Evolutionary conservation across 2,888 invertebrate genomes (phyloP), one percentile per base, ranked within the genome.

Genomic region (Unio pictorum): DNA sequence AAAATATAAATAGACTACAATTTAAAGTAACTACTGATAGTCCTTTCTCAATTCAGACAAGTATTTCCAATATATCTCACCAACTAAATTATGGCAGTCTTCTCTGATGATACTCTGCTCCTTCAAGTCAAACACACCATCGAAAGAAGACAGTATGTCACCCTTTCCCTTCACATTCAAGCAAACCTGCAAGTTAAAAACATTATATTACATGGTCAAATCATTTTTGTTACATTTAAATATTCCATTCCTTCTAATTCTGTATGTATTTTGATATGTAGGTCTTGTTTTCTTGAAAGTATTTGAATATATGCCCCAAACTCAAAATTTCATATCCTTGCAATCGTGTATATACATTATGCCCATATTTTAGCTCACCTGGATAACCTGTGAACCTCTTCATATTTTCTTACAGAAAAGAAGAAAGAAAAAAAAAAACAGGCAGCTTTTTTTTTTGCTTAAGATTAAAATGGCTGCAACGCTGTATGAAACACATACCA

Each of bases 91-190:
- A 82, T 95, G 94, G 79, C 97, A 98, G 91, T 98, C 97, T 89
- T 95, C 94, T 78, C 98, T 92, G 61, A 99, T 92, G 82, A 94
- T 91, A 85, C 94, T 93, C 91, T 99, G 99, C 89, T 98, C 96
- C n/a, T 95, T 93, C 87, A 99, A 92, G 91, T 99, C 97, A 91
- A 95, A 99, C 83, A 99, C 95, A 91, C 98, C 98, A 91, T 97
- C 96, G 91, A 98, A 98, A 7, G 89, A 86, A 60, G 87, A 81
- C 56, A 91, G 75, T 4, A 89, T 85, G 80, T 91, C 89, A 3
- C 88, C 88, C 75, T 90, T 89, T 30, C 88, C 90, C 8, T 88
- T 82, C 0, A 91, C 90, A 69, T 90, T 89, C 28, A 91, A 86
- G 66, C 91, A 89, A 56, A 90, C 88, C 91, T 91, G 79, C 66